phyloP scores from a whole-genome alignment of 2,888 invertebrate species.

The Caenorhabditis wallacei region DNA sequence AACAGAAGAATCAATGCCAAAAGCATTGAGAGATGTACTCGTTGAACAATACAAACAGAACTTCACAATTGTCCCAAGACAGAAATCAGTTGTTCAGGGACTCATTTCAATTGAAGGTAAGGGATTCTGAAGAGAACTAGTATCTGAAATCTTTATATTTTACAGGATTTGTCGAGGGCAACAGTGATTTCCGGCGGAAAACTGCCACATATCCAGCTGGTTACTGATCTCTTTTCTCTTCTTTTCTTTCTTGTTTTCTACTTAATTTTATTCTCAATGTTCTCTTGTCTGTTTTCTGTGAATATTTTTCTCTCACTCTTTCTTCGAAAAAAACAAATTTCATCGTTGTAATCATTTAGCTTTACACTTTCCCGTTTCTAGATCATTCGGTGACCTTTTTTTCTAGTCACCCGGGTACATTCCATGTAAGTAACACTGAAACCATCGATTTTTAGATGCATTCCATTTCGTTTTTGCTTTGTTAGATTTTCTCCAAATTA shows the following conservation, averaged over 20 bases:
- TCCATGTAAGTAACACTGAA: slow-evolving; percentile 32
- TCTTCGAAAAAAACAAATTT: slow-evolving; percentile 25
- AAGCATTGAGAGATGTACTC: slow-evolving; percentile 76
- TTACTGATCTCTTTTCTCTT: slow-evolving; percentile 68
- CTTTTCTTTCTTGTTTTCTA: background rate
- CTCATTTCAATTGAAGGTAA: slow-evolving; percentile 68
- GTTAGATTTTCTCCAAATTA: slow-evolving; percentile 25
- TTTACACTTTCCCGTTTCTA: slow-evolving; percentile 43
- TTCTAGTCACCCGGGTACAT: slow-evolving; percentile 64
- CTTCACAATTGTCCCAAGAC: slow-evolving; percentile 75
- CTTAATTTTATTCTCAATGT: slow-evolving; percentile 25
- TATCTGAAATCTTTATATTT: background rate
- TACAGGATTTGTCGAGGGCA: slow-evolving; percentile 80
- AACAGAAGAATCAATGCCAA: slow-evolving; percentile 88
- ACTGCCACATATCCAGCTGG: slow-evolving; percentile 82
- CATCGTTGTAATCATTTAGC: slow-evolving; percentile 34
- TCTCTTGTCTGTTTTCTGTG: slow-evolving; percentile 51
- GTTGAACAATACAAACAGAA: slow-evolving; percentile 78
- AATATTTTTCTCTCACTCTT: slow-evolving; percentile 28
- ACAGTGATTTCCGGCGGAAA: slow-evolving; percentile 81
- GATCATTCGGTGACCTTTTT: slow-evolving; percentile 49
- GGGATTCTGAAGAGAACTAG: slow-evolving; percentile 26
- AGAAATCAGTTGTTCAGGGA: slow-evolving; percentile 81
- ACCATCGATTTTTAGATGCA: slow-evolving; percentile 35
- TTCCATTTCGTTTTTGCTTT: slow-evolving; percentile 35